Evolutionary conservation across 2,888 invertebrate species (phyloP), one percentile per base, ranked within the genome.

Genomic region (Pollenia angustigena): DNA sequence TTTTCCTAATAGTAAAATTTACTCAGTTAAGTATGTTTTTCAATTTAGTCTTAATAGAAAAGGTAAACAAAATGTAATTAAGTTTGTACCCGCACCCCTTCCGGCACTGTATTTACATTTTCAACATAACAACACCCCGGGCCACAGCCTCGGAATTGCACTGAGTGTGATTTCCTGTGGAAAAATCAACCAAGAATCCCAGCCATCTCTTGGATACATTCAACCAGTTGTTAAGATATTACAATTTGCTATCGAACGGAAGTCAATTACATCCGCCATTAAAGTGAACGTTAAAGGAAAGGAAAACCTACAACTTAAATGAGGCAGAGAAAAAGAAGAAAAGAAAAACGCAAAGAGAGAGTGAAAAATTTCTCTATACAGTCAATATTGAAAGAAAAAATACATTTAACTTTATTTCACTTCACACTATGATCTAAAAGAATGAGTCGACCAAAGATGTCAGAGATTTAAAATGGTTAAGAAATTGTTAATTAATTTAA

Each of bases 211-310:
- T 42, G 44, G 9, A 58, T 42, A 58, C 50, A 72, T 66, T 66
- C 18, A 66, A 56, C 56, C 79, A 85, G 42, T 68, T 74, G 79
- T 68, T 18, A 79, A 81, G 52, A 74, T 82, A 82, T 58, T 81
- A 44, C 68, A 58, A 64, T 72, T 72, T 50, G 12, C 54, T 72
- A 40, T 48, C 66, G 78, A 66, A 82, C 81, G 85, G 82, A 85
- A 85, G 85, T 87, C 87, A 85, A 87, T 87, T 87, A 87, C 82
- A 85, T 87, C 85, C 82, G 85, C 85, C 85, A 85, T 87, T 87
- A 87, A 81, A 85, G 66, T 74, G 79, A 74, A 74, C 66, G 66
- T 74, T 68, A 23, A 71, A 71, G 75, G 69, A 58, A 71, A 46
- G 42, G 52, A 80, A 54, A 66, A 71, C 48, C 56, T 64, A 71